Evolutionary conservation across 64 coral and sea anemone genomes (phyloP), one percentile per base, ranked within the genome.

Genomic region (Platygyra sinensis): DNA sequence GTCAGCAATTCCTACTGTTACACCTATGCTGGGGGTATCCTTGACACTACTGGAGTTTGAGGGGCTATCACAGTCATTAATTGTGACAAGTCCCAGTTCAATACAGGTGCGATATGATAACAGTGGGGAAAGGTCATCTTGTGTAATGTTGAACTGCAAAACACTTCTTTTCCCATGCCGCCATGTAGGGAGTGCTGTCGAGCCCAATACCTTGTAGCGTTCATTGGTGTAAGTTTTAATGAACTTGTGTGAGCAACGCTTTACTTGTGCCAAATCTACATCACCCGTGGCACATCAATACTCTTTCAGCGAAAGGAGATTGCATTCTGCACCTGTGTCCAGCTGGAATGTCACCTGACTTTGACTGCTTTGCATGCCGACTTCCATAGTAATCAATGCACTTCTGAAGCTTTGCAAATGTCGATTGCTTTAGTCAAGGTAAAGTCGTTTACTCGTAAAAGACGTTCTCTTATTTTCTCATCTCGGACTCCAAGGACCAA

Each of bases 391-490:
- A 80, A 80, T 80, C 52, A 60, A 30, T 11, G 29, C 77, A 60
- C 13, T 7, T 93, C 86, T 74, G 91, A 29, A 5, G 86, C 92
- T 57, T 89, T 88, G 86, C 86, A 83, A 52, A 94, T 89, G 38
- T 93, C 80, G 32, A 89, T 52, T 31, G 92, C 80, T 89, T 94
- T 94, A 49, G 64, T n/a, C 71, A 85, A 72, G 54, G 86, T 89
- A 80, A 89, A 50, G 20, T 82, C 79, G 29, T 82, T 74, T 89
- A 75, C 79, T 76, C 86, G 42, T 73, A 88, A 81, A 28, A 88
- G 76, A 64, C 91, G 85, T 81, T 93, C 91, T 29, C 77, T 75
- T 73, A 93, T 42, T 93, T 92, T 92, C 20, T 92, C 72, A 59
- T 76, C 86, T 69, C 81, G 69, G 73, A 86, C 36, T 20, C 90